Percentiles rank a stretch among this genome's conserved stretches.
Evolutionary conservation across 2,888 invertebrate species (phyloP).

Genomic region (Mycalesis mineus): DNA sequence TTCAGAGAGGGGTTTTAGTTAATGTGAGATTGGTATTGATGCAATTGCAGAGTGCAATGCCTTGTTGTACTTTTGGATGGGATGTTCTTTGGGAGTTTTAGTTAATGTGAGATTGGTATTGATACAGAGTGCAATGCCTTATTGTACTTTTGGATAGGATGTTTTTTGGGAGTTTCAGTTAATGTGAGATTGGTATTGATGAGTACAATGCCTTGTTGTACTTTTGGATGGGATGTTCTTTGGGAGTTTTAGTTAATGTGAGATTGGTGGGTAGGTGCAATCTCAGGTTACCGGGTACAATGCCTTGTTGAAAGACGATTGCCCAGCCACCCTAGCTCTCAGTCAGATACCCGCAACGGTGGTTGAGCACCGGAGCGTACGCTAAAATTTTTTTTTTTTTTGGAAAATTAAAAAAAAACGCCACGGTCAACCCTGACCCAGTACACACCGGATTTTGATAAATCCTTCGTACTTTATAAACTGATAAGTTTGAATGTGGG

Average conservation of each 20-base stretch:
- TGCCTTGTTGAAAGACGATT: constrained; percentile 77
- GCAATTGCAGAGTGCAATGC: constrained; percentile 63
- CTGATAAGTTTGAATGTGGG: constrained; percentile 57
- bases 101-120: too few relatives aligned
- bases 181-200: too few relatives aligned
- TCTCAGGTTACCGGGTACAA: constrained; percentile 61
- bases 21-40: neutral
- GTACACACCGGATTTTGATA: constrained; percentile 57
- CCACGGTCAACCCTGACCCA: constrained; percentile 62
- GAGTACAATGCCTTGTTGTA: too few relatives aligned
- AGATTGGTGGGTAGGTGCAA: neutral
- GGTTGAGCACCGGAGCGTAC: constrained; percentile 66
- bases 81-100: too few relatives aligned
- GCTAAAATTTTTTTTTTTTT: constrained; percentile 45
- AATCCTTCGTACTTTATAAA: constrained; percentile 70
- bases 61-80: too few relatives aligned
- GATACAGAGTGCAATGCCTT: too few relatives aligned
- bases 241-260: neutral
- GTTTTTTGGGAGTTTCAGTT: too few relatives aligned
- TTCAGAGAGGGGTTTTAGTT: too few relatives aligned
- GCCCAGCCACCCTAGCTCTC: constrained; percentile 60
- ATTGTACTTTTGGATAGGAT: too few relatives aligned
- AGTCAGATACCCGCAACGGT: constrained; percentile 68
- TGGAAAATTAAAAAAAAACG: constrained; percentile 37
- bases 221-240: too few relatives aligned